Conservation (phyloP, 2,888 invertebrate species). For the Spodoptera picta region DNA sequence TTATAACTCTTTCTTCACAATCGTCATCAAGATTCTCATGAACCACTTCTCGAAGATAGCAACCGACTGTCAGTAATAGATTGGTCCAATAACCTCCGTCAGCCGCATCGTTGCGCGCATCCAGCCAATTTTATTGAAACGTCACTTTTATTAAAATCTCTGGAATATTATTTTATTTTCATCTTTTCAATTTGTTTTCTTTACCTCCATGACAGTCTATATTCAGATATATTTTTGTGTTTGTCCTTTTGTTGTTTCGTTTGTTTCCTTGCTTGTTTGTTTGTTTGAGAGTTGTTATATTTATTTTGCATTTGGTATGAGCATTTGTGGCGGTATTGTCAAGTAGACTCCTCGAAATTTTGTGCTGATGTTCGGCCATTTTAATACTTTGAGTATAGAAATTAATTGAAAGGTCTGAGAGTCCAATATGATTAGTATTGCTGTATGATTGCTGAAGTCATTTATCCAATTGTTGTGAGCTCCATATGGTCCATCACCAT, state of each 20-base stretch:
- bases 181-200: constrained; percentile 6
- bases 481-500: too few species aligned
- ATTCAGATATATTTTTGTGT: constrained; percentile 17
- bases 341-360: too few species aligned
- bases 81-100: constrained; percentile 39
- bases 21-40: constrained; percentile 1
- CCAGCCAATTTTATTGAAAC: constrained; percentile 26
- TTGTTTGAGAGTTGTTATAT: not conserved
- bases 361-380: too few species aligned
- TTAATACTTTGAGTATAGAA: too few species aligned
- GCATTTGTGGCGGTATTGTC: too few species aligned
- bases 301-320: not conserved
- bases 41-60: constrained; percentile 1
- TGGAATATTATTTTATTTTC: constrained; percentile 35
- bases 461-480: too few species aligned
- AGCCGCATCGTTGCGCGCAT: constrained; percentile 14
- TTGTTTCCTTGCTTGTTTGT: too few species aligned
- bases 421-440: too few species aligned
- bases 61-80: constrained; percentile 27
- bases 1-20: too few species aligned
- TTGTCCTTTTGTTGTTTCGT: not conserved
- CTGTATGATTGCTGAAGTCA: too few species aligned
- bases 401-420: too few species aligned
- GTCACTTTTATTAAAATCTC: constrained; percentile 38
- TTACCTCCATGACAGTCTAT: not conserved